Conservation (phyloP, 2,113 vertebrate species). For the Pygoscelis antarcticus region DNA sequence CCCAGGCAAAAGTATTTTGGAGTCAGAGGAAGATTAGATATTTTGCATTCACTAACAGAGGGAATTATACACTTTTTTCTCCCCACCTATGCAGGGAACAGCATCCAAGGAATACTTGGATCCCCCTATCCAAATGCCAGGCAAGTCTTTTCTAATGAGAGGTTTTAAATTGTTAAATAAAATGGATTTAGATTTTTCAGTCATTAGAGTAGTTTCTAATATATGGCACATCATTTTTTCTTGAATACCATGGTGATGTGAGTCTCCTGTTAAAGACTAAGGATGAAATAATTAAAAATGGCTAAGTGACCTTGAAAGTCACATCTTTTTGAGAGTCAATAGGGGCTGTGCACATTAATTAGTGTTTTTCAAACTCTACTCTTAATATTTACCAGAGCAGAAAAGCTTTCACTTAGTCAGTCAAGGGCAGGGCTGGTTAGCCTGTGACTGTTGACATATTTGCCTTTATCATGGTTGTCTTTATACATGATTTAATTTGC, state of each 20-base stretch:
- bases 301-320: conserved; percentile 16
- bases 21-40: background rate
- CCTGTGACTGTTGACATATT: background rate
- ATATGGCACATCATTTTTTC: background rate
- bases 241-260: background rate
- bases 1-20: background rate
- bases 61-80: background rate
- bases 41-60: background rate
- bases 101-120: background rate
- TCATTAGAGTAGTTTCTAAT: background rate
- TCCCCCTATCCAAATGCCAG: background rate
- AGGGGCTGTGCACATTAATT: conserved; percentile 18
- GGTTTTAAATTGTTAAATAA: background rate
- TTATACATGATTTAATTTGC: background rate
- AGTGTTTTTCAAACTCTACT: conserved; percentile 15
- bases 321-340: background rate
- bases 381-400: conserved; percentile 39
- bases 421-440: background rate
- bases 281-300: conserved; percentile 28
- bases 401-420: background rate
- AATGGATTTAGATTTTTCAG: background rate
- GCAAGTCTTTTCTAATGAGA: background rate
- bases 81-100: background rate
- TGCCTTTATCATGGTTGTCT: background rate
- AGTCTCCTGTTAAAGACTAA: background rate